Evolutionary conservation across 2,888 invertebrate genomes (phyloP).

Genomic region (Acrocyrtus sp.): DNA sequence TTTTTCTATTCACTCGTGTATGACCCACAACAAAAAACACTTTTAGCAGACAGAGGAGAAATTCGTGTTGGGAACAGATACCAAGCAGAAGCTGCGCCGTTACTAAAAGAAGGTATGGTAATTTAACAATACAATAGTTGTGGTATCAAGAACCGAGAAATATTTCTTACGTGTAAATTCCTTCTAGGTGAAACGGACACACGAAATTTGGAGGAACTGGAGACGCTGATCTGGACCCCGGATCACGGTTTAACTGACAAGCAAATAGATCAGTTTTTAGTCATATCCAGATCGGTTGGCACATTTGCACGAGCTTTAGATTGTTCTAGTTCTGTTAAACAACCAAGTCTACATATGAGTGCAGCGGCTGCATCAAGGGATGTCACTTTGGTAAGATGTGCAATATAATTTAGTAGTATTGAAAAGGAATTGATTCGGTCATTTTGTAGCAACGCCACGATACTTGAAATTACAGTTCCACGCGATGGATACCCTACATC

Average conservation of each 20-base stretch:
- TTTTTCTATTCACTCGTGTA: constrained; percentile 99
- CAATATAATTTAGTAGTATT: not conserved
- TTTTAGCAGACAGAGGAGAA: constrained; percentile 98
- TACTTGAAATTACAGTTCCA: constrained; percentile 92
- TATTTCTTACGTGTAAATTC: constrained; percentile 63
- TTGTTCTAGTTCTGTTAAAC: constrained; percentile 97
- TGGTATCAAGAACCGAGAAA: not conserved
- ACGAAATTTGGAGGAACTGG: constrained; percentile 80
- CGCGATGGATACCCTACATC: constrained; percentile 97
- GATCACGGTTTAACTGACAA: constrained; percentile 90
- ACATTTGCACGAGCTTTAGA: constrained; percentile 99
- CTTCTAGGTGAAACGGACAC: constrained; percentile 72
- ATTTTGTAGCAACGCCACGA: too few species aligned
- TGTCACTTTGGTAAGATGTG: constrained; percentile 82
- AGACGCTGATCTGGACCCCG: constrained; percentile 95
- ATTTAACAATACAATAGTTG: not conserved
- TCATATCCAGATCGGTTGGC: constrained; percentile 88
- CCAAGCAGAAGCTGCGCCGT: constrained; percentile 91
- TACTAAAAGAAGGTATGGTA: constrained; percentile 79
- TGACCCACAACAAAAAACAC: constrained; percentile 98
- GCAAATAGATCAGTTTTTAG: constrained; percentile 99
- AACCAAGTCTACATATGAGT: constrained; percentile 98
- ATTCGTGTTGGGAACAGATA: constrained; percentile 92
- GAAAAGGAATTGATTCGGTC: constrained; percentile 30
- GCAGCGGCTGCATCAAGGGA: constrained; percentile 99